Evolutionary conservation across 2,888 invertebrate species (phyloP).

Genomic region (Brenthis daphne): DNA sequence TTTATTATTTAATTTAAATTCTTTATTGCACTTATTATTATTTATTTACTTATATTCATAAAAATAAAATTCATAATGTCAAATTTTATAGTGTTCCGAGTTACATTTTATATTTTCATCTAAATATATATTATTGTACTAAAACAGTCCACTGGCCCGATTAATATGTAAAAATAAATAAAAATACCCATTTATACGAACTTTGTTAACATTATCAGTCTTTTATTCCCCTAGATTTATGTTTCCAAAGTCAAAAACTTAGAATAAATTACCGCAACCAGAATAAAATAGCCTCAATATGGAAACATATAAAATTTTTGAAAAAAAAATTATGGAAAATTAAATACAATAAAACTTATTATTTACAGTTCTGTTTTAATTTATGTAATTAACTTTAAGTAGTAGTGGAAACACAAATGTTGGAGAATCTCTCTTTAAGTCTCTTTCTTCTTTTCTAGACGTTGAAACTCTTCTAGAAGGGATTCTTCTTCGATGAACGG

Average conservation of each 20-base stretch:
- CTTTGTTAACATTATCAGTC: background rate
- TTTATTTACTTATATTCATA: too few species aligned
- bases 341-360: too few species aligned
- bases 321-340: too few species aligned
- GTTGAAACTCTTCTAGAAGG: constrained; percentile 66
- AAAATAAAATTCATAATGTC: too few species aligned
- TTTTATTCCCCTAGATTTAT: constrained; percentile 1
- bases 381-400: background rate
- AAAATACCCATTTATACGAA: background rate
- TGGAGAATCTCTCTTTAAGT: constrained; percentile 41
- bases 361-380: too few species aligned
- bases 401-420: background rate
- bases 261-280: too few species aligned
- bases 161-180: background rate
- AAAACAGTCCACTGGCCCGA: too few species aligned
- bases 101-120: background rate
- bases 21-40: too few species aligned
- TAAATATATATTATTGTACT: background rate
- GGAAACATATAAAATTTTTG: too few species aligned
- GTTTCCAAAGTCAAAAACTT: background rate
- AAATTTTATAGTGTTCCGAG: too few species aligned
- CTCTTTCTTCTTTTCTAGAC: constrained; percentile 54
- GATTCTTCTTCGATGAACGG: constrained; percentile 67
- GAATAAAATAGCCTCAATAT: too few species aligned
- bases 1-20: too few species aligned